Evolutionary conservation across 2,797 vertebrate species (phyloP), one percentile per base, ranked within the genome.

Genomic region (Tapirus indicus): DNA sequence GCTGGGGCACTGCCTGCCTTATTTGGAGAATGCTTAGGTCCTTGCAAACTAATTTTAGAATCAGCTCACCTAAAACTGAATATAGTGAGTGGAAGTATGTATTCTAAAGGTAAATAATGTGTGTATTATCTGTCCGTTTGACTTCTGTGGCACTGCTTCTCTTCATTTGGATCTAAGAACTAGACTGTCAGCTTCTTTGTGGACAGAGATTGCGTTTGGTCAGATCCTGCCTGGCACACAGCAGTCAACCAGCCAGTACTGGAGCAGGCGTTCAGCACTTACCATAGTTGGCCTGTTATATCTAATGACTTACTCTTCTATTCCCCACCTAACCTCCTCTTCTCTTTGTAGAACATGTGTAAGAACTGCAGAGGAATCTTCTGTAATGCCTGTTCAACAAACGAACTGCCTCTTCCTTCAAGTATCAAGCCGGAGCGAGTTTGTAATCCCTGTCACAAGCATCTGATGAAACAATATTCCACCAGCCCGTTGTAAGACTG

Each of bases 401-500:
- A 99, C 0, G 99, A 99, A 98, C 98, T 99, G 97, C 99, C 99
- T 4, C 98, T 99, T 13, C 99, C 99, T 0, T 99, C 99, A 29
- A 99, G 99, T 95, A 99, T 99, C 93, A 98, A 99, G 92, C 99
- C 99, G 0, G 99, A 99, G 98, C 98, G 96, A 0, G 99, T 99
- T 64, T 99, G 99, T 93, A 98, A 98, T 5, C 58, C 98, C 77
- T 99, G 99, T 97, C 99, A 99, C 94, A 38, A 98, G 10, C 98
- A 29, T 72, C 96, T 99, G 38, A 99, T 99, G 68, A 99, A 99
- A 94, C 99, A 99, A 41, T 99, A 99, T 32, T 99, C 99, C 0
- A 98, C 98, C 41, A 99, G 99, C 1, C 99, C 99, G 0, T 97
- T 99, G 8, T 99, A 99, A 99, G 94, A 52, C 16, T 3, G 2